Evolutionary conservation across 2,797 vertebrate species (phyloP).

Genomic region (Florisuga fusca): DNA sequence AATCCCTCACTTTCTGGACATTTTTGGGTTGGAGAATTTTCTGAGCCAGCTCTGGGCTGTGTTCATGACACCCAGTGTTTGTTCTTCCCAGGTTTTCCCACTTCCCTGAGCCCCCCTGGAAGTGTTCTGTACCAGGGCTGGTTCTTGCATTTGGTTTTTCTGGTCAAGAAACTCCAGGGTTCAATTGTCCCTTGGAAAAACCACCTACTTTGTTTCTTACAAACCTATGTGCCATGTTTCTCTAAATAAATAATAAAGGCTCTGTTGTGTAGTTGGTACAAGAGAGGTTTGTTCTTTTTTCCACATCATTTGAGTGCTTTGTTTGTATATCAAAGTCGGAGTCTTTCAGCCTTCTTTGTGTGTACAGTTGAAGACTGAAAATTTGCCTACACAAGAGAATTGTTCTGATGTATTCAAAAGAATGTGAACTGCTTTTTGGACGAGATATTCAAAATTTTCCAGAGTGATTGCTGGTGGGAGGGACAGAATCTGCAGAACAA

Average conservation of each 20-base stretch:
- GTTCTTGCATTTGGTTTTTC: neutral
- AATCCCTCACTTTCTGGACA: neutral
- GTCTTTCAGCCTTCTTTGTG: slow-evolving; percentile 17
- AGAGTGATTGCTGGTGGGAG: neutral
- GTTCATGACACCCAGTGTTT: neutral
- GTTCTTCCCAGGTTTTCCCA: neutral
- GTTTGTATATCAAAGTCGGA: slow-evolving; percentile 13
- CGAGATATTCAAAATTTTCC: neutral
- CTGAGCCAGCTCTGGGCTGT: neutral
- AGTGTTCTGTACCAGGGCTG: rapidly evolving
- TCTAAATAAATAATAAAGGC: neutral
- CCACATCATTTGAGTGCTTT: neutral
- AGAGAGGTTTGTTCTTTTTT: slow-evolving; percentile 39
- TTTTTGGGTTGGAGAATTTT: neutral
- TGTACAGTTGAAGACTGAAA: neutral
- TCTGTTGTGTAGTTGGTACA: slow-evolving; percentile 38
- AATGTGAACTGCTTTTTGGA: slow-evolving; percentile 32
- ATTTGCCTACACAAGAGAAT: slow-evolving; percentile 43
- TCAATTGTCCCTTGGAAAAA: neutral
- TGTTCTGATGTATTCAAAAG: slow-evolving; percentile 23
- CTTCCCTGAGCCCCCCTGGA: rapidly evolving
- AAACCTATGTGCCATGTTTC: neutral
- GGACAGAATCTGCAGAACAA: slow-evolving; percentile 35
- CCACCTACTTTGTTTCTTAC: neutral
- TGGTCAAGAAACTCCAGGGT: neutral